Base-by-base conservation (phyloP, 2,797 vertebrate species). In the Pelobates cultripes region DNA sequence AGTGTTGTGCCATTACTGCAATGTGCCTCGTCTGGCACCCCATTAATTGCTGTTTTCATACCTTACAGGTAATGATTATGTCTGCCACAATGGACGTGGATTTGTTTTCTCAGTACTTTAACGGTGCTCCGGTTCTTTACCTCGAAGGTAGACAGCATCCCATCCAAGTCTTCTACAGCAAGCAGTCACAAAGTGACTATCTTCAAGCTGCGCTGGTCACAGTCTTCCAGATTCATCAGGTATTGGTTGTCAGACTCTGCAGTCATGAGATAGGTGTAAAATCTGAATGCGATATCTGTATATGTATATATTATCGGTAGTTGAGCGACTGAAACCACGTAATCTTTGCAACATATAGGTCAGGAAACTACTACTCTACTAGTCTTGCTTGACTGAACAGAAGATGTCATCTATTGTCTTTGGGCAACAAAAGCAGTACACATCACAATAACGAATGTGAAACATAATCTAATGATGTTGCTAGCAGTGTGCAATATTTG, bases 31-130 rank as follows among this genome's bases (percentile, higher is more conserved):
- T 28, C 28, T 28, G 28, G 28, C 28, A 28, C 28, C 28, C 28
- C 28, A 28, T 28, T 57, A 0, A 17, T 6, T 17, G 4, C 28
- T 17, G 15, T 64, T 64, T 4, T 64, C 10, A n/a, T 40, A 64
- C 17, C 73, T 78, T 3, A 0, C 75, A 99, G 98, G 92, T 99
- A 70, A 88, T 99, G 0, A 81, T 99, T 87, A 99, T 99, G 98
- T 99, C 98, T 0, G 98, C 98, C 74, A 99, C 98, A 0, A 99
- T 99, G 98, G 98, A 99, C 0, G 98, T 99, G 17, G 98, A 99
- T 86, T 91, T 96, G 80, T 99, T 99, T 89, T 97, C 97, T 0
- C 94, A 96, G 82, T 99, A 99, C 86, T 98, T 99, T 88, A 95
- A 88, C 40, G 95, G 96, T 55, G 96, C 98, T 0, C 97, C 97